Base-by-base conservation (phyloP, 2,113 vertebrate species). In the Eulemur macaco region DNA sequence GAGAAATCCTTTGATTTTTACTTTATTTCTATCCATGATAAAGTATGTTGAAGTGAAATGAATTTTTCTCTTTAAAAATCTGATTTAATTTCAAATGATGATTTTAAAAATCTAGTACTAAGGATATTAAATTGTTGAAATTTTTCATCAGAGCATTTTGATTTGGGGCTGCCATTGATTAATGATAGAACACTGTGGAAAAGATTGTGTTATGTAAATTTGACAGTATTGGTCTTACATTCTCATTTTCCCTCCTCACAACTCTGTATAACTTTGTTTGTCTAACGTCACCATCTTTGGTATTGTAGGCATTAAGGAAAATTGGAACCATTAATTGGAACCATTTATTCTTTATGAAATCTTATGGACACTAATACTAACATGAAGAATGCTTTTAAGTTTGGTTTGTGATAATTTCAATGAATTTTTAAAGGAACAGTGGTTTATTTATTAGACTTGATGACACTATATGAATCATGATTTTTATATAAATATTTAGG, bases 191-290 rank as follows among this genome's bases (percentile, higher is more conserved):
- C 20, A 66, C 50, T 63, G 2, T 52, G 15, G 34, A 31, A 96
- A 92, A 87, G 9, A 66, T 47, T 74, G 96, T 96, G 17, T 50
- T 89, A 21, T 39, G 45, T 94, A 92, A 92, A 66, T 86, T 92
- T 95, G 39, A 29, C n/a, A 50, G 50, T 82, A 52, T 78, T 90
- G 6, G 29, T 92, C 23, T 94, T 47, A 77, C 1, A 66, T 5
- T 68, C 3, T 20, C 5, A 34, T 95, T 93, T 93, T 85, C 54
- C 23, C 64, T 80, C 37, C 31, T 88, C 37, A 71, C 23, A 54
- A 3, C 13, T 74, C 0, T 25, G 50, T 68, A 66, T 90, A 84
- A 74, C 21, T 95, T 6, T 45, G 27, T 89, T 1, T 64, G 34
- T 71, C 11, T 23, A 21, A 0, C 80, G 31, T 85, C 45, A 37